Base-by-base conservation (phyloP, 2,113 vertebrate genomes). In the Scomber scombrus region DNA sequence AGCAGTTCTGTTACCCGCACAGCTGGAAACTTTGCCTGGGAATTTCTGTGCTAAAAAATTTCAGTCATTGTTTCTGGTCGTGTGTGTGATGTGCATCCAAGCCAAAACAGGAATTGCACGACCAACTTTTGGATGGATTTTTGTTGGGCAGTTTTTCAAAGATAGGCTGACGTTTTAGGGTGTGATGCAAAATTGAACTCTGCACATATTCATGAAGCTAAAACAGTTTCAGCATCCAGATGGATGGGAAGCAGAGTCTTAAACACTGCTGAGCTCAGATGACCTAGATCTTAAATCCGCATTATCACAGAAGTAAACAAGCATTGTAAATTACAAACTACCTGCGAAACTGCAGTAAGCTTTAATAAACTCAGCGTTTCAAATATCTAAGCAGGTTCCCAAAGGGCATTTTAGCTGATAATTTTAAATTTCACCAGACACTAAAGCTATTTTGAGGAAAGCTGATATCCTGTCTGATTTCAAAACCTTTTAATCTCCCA, bases 1-100 rank as follows among this genome's bases (percentile, higher is more conserved):
- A 65, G 10, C 19, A 10, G 51, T 76, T 86, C 50, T 85, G 90
- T 91, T 93, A 50, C 80, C 85, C 93, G 51, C 92, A 85, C 88
- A 83, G 93, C 95, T 93, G 85, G 95, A 95, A 96, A 94, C 94
- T 85, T 89, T 96, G 94, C 90, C 95, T 96, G 95, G 85, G 88
- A 94, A 90, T 92, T 92, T 90, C 31, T 92, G n/a, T 58, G 50
- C 45, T 67, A 3, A 49, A 71, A 77, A 88, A 91, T 95, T 95
- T 96, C 95, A 96, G 95, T 96, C 95, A 95, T 95, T 94, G 94
- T 96, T 96, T 96, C 95, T 96, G 94, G 95, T 95, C 92, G 93
- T 94, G 93, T 89, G 94, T 90, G 94, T 91, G 89, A 93, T 74
- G 71, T 87, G 58, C 31, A 85, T 77, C 80, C 75, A 40, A 29